Base-by-base conservation (phyloP, 2,113 vertebrate species). In the Corapipo altera region DNA sequence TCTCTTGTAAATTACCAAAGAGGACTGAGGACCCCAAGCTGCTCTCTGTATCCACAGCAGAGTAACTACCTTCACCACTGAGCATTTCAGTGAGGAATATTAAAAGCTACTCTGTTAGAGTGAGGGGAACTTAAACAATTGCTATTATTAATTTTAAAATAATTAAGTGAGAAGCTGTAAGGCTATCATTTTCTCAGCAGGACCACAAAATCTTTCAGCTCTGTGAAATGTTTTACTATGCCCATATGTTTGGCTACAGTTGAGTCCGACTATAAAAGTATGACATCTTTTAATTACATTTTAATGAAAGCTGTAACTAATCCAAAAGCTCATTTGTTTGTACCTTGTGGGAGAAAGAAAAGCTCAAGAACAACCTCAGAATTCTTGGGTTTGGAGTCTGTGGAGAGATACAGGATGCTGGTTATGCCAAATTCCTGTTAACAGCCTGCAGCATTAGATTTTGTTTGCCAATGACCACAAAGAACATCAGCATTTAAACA, bases 131-230 rank as follows among this genome's bases (percentile, higher is more conserved):
- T 96, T 91, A 94, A 96, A 92, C 95, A 97, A 98, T 97, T 97
- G 97, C 97, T 97, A 85, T 95, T 95, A 94, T 96, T 96, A 96
- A 96, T 92, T 97, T 97, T 91, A 91, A 97, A 97, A 97, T 97
- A 97, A 97, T 97, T 95, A 97, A 97, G 66, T 72, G 90, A 96
- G 93, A 76, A 75, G 21, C 93, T 93, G 55, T 91, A 96, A 95
- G 95, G 88, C 85, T 93, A 96, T 97, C 86, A 96, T 96, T 97
- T 98, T 95, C 97, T 95, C 97, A 97, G 97, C 97, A 98, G 97
- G 97, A 44, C 21, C 48, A 88, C 95, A 91, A 88, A 95, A 85
- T 96, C 95, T 96, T 96, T 88, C 85, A 73, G 93, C 74, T 91
- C 88, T 89, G n/a, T 73, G 79, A 94, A 97, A 91, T 89, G 58